Base-by-base conservation (phyloP, 1,140 invertebrate genomes). In the Linepithema humile region DNA sequence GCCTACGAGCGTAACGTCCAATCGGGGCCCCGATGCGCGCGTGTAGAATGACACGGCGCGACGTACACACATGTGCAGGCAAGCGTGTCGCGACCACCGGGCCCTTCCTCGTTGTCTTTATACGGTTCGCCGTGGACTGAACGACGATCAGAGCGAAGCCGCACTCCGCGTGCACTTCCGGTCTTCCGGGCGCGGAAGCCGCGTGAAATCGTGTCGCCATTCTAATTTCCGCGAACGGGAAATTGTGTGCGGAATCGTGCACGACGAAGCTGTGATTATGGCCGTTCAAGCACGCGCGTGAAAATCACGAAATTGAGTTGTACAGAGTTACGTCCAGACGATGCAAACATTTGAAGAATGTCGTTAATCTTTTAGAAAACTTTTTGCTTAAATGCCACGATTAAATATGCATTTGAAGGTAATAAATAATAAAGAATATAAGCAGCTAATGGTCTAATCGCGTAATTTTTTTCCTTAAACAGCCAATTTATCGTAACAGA, bases 1-100 rank as follows among this genome's bases (percentile, higher is more conserved):
- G 29, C 20, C 59, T 64, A 85, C 75, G 65, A 69, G 60, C 80
- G 53, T 59, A 48, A 62, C 69, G 50, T 69, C 62, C 59, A 80
- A 85, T 84, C 65, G 57, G 29, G 26, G 7, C 15, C n/a, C 17
- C 38, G 72, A 60, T 74, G 50, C 69, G 45, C 69, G 48, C 20
- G 7, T 53, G 23, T 38, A n/a, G 53, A 40, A 60, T 17, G 70
- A 60, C 57, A 32, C 55, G 70, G 7, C 48, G 20, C n/a, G 23
- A 59, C n/a, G 10, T 43, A 20, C 23, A 26, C 60, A n/a, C 40
- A 53, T 20, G 45, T 15, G 45, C 26, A 60, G 32, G 43, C 60
- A n/a, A 85, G 53, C 40, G 43, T 53, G 75, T 53, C 10, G 53
- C 60, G 62, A 55, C 17, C 5, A 29, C 60, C 55, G 45, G n/a